Conservation (phyloP, 2,797 vertebrate genomes). For the Dryobates pubescens region DNA sequence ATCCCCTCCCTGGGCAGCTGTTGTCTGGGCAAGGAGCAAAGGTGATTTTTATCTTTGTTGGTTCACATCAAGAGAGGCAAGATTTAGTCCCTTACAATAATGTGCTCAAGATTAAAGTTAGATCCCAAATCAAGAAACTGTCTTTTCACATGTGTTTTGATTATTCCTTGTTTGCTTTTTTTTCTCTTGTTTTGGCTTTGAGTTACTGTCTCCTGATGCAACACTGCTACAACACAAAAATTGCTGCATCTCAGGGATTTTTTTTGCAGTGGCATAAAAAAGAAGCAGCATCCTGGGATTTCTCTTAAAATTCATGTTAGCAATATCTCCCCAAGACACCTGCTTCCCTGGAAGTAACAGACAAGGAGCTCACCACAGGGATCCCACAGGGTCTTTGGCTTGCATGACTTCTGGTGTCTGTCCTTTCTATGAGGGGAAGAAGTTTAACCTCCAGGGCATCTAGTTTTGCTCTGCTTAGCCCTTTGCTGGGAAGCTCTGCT, state of each 20-base stretch:
- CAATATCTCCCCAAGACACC: fast-evolving
- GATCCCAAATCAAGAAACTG: background rate
- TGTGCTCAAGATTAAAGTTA: background rate
- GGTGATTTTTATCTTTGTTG: too few species aligned
- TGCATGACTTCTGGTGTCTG: background rate
- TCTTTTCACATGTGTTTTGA: background rate
- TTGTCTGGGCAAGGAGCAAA: too few species aligned
- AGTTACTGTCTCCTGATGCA: background rate
- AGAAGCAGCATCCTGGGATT: background rate
- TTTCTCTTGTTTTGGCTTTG: background rate
- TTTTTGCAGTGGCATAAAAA: background rate
- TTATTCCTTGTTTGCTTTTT: too few species aligned
- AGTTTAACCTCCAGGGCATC: background rate
- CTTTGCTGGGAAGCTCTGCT: background rate
- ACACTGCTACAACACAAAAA: background rate
- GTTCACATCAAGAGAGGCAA: too few species aligned
- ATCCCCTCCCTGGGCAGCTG: too few species aligned
- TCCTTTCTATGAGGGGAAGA: background rate
- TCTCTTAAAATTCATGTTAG: background rate
- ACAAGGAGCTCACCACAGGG: too few species aligned
- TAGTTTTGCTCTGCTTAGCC: background rate
- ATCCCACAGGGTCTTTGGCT: background rate
- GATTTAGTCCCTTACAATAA: too few species aligned
- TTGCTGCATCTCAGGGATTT: background rate
- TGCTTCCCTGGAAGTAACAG: background rate